phyloP scores from a whole-genome alignment of 2,113 vertebrate species.

The Antidorcas marsupialis region DNA sequence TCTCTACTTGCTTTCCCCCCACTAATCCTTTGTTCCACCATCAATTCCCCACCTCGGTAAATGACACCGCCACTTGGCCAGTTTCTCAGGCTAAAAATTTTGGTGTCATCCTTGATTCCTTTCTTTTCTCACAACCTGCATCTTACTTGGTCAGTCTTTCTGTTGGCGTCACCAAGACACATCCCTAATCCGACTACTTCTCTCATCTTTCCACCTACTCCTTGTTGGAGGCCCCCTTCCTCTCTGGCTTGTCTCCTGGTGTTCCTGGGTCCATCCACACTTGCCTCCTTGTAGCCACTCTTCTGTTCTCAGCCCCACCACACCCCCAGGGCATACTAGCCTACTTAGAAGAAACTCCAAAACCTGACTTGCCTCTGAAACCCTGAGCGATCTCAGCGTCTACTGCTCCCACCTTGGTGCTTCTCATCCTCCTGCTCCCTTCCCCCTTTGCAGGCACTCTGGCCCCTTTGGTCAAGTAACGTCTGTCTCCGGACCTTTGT shows the following conservation, averaged over 20 bases:
- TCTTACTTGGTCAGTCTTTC: background rate
- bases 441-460: background rate
- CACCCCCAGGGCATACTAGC: background rate
- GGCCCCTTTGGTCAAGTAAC: background rate
- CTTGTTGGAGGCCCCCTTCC: background rate
- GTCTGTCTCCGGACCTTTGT: background rate
- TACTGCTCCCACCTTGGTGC: background rate
- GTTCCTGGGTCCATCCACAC: background rate
- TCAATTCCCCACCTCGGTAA: background rate
- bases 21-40: background rate
- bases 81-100: background rate
- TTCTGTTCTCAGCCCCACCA: background rate
- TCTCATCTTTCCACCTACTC: too few relatives aligned
- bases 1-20: background rate
- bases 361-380: background rate
- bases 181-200: background rate
- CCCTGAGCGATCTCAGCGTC: background rate
- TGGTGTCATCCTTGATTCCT: background rate
- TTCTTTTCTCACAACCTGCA: background rate
- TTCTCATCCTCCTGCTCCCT: too few relatives aligned
- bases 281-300: background rate
- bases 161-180: background rate
- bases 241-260: too few relatives aligned
- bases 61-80: background rate
- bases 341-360: background rate